Evolutionary conservation across 1,140 invertebrate species (phyloP), one percentile per base, ranked within the genome.

Genomic region (Lordiphosa collinella): DNA sequence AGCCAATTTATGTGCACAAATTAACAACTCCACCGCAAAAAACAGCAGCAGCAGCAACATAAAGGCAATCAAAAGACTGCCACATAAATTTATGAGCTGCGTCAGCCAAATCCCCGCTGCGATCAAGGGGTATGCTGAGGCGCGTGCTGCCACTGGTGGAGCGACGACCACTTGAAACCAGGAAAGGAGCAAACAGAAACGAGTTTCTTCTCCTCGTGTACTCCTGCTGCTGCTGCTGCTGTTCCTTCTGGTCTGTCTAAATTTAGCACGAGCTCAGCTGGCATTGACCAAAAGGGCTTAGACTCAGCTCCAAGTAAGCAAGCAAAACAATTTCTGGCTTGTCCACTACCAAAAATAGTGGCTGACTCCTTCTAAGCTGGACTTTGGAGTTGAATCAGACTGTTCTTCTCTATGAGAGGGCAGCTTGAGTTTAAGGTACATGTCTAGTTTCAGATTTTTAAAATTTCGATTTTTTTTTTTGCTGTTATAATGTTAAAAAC

Each of bases 81-180:
- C 74, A 73, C 74, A 79, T 68, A 64, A 78, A 79, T 78, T 78
- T 78, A 78, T 79, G 68, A 78, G 73, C 73, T 55, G 47, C 56
- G 61, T 62, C 67, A 79, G 63, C 62, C 66, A 78, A 78, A 78
- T 67, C 73, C 75, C 53, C 46, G 57, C 36, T 55, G 35, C 14
- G 65, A 38, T 54, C 63, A 50, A 50, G 49, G 41, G 18, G 11
- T n/a, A 34, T 5, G 54, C 13, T 12, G 22, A 31, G 62, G 55
- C 60, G 61, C 61, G 61, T 64, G 61, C 60, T 64, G 60, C 47
- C 18, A 22, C 18, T 22, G 18, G 18, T 5, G 18, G 18, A 22
- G 18, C 18, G 18, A 22, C 18, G 25, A 29, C 25, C 25, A 61
- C 35, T 41, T 14, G 52, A 41, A 78, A 58, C 73, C 69, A 70